Conservation (phyloP, 2,797 vertebrate genomes). For the Urosaurus nigricauda region DNA sequence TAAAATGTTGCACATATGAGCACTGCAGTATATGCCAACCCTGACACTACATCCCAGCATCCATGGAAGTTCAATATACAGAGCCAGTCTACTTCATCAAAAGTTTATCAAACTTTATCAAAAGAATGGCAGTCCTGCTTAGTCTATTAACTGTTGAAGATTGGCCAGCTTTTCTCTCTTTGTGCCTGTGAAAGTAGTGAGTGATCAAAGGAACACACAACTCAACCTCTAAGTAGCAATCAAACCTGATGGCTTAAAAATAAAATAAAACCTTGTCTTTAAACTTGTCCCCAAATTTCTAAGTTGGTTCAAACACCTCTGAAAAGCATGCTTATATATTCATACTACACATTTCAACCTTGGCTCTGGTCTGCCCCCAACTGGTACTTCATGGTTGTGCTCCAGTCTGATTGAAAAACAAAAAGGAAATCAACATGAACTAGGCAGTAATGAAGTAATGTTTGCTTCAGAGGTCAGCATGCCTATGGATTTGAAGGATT, state of each 20-base stretch:
- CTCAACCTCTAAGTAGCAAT: neutral
- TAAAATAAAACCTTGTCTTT: neutral
- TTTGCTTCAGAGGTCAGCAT: neutral
- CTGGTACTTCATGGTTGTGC: neutral
- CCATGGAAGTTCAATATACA: neutral
- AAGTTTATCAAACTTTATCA: neutral
- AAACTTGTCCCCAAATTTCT: neutral
- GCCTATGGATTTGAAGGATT: slow-evolving; percentile 36
- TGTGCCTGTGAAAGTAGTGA: neutral
- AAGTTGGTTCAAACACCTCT: neutral
- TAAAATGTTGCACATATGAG: neutral
- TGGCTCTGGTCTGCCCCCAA: neutral
- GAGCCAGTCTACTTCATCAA: neutral
- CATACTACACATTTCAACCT: neutral
- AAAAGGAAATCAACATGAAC: neutral
- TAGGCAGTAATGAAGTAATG: neutral
- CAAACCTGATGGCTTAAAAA: neutral
- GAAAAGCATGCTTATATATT: neutral
- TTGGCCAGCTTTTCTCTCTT: neutral
- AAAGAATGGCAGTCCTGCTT: neutral
- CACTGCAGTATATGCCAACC: neutral
- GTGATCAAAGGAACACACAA: neutral
- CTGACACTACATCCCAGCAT: neutral
- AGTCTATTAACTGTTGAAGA: neutral
- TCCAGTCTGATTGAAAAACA: fast-evolving